Evolutionary conservation across 2,888 invertebrate species (phyloP).

Genomic region (Eristalinus sepulchralis): DNA sequence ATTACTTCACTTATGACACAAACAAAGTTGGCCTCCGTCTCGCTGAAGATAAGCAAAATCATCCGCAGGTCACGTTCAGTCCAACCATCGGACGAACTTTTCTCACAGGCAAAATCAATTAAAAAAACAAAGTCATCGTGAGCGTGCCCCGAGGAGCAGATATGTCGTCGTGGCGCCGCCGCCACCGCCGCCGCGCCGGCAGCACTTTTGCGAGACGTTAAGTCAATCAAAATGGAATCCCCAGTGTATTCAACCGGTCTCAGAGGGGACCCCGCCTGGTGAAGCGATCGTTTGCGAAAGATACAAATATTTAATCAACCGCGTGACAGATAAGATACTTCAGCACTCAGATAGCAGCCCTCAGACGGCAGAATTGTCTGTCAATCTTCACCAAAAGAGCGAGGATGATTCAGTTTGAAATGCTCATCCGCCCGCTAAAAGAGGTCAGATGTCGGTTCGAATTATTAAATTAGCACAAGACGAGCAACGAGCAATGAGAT

Average conservation of each 20-base stretch:
- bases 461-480: conserved; percentile 75
- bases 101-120: neutral
- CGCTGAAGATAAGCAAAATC: neutral
- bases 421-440: conserved; percentile 67
- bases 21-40: neutral
- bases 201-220: neutral
- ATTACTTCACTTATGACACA: neutral
- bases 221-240: neutral
- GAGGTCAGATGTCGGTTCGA: conserved; percentile 76
- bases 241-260: neutral
- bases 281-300: neutral
- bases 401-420: conserved; percentile 66
- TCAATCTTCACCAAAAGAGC: conserved; percentile 43
- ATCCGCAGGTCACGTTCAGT: neutral
- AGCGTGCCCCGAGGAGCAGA: neutral
- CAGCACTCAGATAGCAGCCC: neutral
- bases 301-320: conserved; percentile 40
- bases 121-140: neutral
- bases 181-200: neutral
- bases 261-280: neutral
- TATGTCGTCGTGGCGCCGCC: neutral
- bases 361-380: conserved; percentile 39
- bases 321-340: conserved; percentile 59
- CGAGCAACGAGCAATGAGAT: neutral
- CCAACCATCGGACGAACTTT: neutral